Evolutionary conservation across 1,140 invertebrate genomes (phyloP).

Genomic region (fruit fly (Drosophila melanogaster)): Release_6_plus_ISO1_MT NT_033777.3:24798501-24799000

Average conservation of each 20-base stretch:
- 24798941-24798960: neutral
- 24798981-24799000: constrained; percentile 53
- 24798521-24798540: constrained; percentile 88
- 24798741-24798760: too few species aligned
- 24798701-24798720: too few species aligned
- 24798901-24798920: neutral
- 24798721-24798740: neutral
- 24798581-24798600: constrained; percentile 59
- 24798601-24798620: constrained; percentile 37
- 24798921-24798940: constrained; percentile 18
- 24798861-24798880: neutral
- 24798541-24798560: constrained; percentile 88
- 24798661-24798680: neutral
- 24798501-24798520: constrained; percentile 88
- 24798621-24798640: constrained; percentile 40
- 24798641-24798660: constrained; percentile 7
- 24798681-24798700: neutral
- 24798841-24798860: neutral
- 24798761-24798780: neutral
- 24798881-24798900: neutral
- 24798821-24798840: neutral
- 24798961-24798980: constrained; percentile 26
- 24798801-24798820: neutral
- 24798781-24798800: neutral
- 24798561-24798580: constrained; percentile 88